Evolutionary conservation across 2,797 vertebrate genomes (phyloP), one percentile per base, ranked within the genome.

Genomic region (Strix occidentalis): DNA sequence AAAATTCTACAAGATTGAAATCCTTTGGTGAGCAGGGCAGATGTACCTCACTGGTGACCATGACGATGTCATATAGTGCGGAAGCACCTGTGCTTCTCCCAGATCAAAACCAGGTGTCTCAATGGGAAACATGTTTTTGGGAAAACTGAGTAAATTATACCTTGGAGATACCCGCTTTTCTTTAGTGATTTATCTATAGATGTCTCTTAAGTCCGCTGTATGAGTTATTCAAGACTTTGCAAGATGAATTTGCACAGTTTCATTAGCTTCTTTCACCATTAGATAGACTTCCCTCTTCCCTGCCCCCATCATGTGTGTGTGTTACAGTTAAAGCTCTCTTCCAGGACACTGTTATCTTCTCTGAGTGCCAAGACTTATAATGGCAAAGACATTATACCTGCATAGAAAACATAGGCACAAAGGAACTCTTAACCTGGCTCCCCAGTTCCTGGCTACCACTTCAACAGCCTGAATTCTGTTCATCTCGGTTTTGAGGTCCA

Each of bases 181-280:
- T 93, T 56, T 33, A 88, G 33, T n/a, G n/a, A 16, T 66, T 89
- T 87, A 50, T 91, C 83, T 83, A 72, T 79, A 80, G 64, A 29
- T 77, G 26, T 65, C 41, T 60, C 35, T 7, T 60, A 46, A 45
- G 68, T 87, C 51, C 85, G 37, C 51, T 84, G 39, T 41, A 18
- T 16, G n/a, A 83, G 76, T 90, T 94, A 75, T 20, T 94, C 57
- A 25, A 86, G 75, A 70, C n/a, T 80, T 85, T 48, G 48, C 39
- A 74, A 76, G 51, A 76, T 83, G 56, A 76, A 48, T 90, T 88
- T 93, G 51, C 48, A 35, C 16, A 61, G 37, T 74, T 93, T 61
- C 53, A 17, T 46, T 48, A 53, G 29, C 28, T 85, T 80, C 60
- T 72, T 72, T 77, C 19, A 69, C 33, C 11, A 2, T 51, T 31